Conservation (phyloP, 2,797 vertebrate species). For the Gastrophryne carolinensis region DNA sequence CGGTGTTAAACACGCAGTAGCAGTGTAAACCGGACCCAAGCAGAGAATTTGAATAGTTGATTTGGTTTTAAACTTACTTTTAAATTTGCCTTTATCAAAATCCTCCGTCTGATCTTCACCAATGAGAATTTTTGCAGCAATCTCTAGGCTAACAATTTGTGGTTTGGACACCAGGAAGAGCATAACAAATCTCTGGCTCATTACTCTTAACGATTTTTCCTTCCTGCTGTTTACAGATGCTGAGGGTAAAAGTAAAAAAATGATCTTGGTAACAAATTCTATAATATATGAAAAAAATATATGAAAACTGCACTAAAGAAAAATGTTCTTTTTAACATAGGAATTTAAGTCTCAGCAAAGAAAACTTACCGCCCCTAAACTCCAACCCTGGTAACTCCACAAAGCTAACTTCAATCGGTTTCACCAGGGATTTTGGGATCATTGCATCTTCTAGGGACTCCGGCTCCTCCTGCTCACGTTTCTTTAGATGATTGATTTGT, state of each 20-base stretch:
- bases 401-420: conserved; percentile 80
- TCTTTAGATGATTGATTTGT: conserved; percentile 88
- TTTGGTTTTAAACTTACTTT: conserved; percentile 98
- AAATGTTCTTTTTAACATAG: too few relatives aligned
- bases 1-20: too few relatives aligned
- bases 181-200: conserved; percentile 99
- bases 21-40: too few relatives aligned
- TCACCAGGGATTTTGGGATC: conserved; percentile 54
- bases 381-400: conserved; percentile 88
- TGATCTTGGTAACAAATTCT: neutral
- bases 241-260: conserved; percentile 51
- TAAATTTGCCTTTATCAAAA: conserved; percentile 94
- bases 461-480: conserved; percentile 70
- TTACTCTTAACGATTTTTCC: conserved; percentile 93
- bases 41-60: too few relatives aligned
- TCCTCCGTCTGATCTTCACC: conserved; percentile 88
- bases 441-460: conserved; percentile 73
- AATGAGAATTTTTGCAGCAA: conserved; percentile 95
- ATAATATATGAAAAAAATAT: too few relatives aligned
- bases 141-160: conserved; percentile 88
- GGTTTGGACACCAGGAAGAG: conserved; percentile 89
- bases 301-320: too few relatives aligned
- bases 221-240: conserved; percentile 91
- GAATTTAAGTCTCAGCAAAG: neutral
- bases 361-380: conserved; percentile 83